Evolutionary conservation across 1,140 invertebrate genomes (phyloP).

Genomic region (Triops longicaudatus): DNA sequence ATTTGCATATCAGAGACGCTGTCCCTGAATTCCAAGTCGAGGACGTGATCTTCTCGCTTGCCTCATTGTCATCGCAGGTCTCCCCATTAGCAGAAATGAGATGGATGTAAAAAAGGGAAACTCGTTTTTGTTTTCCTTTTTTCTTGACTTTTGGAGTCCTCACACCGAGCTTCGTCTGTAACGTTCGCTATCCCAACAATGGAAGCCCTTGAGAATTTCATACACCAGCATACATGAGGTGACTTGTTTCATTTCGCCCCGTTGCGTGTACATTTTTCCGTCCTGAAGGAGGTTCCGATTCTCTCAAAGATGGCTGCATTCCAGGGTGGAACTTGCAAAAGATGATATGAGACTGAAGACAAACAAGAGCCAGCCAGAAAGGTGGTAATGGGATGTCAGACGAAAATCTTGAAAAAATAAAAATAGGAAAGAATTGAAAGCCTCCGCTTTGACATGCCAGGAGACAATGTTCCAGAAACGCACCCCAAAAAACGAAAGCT

Average conservation of each 20-base stretch:
- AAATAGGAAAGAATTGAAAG: slow-evolving; percentile 1
- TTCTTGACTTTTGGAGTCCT: too few species aligned
- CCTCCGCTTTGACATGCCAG: not conserved
- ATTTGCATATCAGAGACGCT: slow-evolving; percentile 5
- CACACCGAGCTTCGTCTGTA: too few species aligned
- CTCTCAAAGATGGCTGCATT: too few species aligned
- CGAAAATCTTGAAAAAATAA: not conserved
- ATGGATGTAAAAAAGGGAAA: not conserved
- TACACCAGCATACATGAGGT: not conserved
- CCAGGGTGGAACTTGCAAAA: not conserved
- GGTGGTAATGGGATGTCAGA: not conserved
- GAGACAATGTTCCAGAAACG: not conserved
- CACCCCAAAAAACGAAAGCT: not conserved
- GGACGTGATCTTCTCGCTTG: not conserved
- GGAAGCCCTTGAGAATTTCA: not conserved
- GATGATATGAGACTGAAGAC: not conserved
- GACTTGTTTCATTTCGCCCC: not conserved
- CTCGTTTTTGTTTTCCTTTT: not conserved
- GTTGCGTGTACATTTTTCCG: not conserved
- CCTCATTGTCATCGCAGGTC: slow-evolving; percentile 1
- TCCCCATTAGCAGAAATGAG: slow-evolving; percentile 7
- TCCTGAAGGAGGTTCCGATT: not conserved
- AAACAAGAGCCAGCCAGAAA: not conserved
- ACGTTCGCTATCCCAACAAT: not conserved
- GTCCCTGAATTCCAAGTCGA: not conserved